A percentile compares a stretch with the other conserved stretches of the same genome.
phyloP scores from a whole-genome alignment of 2,797 vertebrate genomes.

The Agapornis canus region DNA sequence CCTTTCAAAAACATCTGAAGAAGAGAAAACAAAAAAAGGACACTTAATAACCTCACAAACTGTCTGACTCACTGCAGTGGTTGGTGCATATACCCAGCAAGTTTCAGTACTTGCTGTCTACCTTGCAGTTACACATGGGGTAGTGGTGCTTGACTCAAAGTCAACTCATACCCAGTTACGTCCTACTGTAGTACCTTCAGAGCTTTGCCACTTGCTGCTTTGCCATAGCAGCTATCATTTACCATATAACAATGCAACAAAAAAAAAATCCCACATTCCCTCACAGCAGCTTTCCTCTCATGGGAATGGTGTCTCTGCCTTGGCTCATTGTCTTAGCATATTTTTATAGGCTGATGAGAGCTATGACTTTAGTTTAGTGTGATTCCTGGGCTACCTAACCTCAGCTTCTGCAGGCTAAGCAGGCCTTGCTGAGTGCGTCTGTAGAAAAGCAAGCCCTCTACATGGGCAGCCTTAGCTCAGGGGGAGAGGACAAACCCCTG shows the following conservation, averaged over 20 bases:
- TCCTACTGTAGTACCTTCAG: not conserved
- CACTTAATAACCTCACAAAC: not conserved
- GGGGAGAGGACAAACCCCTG: accelerated
- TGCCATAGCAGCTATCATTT: not conserved
- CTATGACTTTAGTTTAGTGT: not conserved
- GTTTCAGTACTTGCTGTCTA: not conserved
- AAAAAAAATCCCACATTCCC: not conserved
- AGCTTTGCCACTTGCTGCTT: not conserved
- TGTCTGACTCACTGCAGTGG: not conserved
- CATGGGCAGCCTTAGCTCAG: not conserved
- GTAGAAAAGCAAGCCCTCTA: not conserved
- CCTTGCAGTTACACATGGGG: not conserved
- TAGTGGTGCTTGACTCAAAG: not conserved
- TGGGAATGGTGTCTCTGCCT: not conserved
- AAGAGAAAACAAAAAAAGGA: not conserved
- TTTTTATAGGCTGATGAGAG: not conserved
- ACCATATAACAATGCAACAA: not conserved
- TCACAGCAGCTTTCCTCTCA: not conserved
- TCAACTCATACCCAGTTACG: not conserved
- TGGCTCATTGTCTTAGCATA: not conserved
- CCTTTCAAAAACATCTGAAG: not conserved
- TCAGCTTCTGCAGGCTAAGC: not conserved
- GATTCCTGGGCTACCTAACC: not conserved
- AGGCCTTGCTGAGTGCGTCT: not conserved
- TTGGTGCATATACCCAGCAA: not conserved